Base-by-base conservation (phyloP, 2,797 vertebrate species). In the Chaenodraco wilsoni region DNA sequence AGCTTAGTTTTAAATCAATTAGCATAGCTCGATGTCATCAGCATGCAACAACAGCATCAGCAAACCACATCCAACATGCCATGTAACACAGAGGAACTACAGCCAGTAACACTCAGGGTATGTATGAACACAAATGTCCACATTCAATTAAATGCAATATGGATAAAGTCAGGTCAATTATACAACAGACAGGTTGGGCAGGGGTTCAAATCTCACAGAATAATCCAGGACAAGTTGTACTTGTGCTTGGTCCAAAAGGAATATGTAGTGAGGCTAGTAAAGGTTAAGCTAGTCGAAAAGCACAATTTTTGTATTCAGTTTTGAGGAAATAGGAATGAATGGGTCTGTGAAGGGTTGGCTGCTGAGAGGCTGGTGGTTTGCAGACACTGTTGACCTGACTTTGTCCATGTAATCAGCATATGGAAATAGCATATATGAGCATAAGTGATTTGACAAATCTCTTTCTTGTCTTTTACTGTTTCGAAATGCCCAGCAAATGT, bases 1-100 rank as follows among this genome's bases (percentile, higher is more conserved):
- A 92, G 85, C 87, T 91, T 86, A 84, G 76, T 37, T 84, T 84
- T 27, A 17, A 10, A 57, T 58, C 52, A 62, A 45, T 78, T 23
- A 63, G 74, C 76, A 79, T 2, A 70, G 58, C 67, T 82, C 55
- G 65, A 46, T 72, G 64, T 87, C 86, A 82, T 77, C 74, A 79
- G 67, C 91, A 93, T 93, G 92, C 92, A 90, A 76, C 58, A 78
- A 82, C 46, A 84, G 80, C 81, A 84, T 80, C 77, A 85, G 83
- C 85, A 88, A 88, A 87, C 85, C 80, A 84, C 74, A 87, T 84
- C 74, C 64, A 76, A 74, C 86, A 87, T 85, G 89, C 86, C 84
- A 83, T 70, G 78, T 69, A 69, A 81, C 75, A 87, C 76, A 81
- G 73, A 87, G 61, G 12, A 67, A 74, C 72, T 58, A 81, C 71